Evolutionary conservation across 2,797 vertebrate genomes (phyloP), one percentile per base, ranked within the genome.

Genomic region (Sebastes oblongus): DNA sequence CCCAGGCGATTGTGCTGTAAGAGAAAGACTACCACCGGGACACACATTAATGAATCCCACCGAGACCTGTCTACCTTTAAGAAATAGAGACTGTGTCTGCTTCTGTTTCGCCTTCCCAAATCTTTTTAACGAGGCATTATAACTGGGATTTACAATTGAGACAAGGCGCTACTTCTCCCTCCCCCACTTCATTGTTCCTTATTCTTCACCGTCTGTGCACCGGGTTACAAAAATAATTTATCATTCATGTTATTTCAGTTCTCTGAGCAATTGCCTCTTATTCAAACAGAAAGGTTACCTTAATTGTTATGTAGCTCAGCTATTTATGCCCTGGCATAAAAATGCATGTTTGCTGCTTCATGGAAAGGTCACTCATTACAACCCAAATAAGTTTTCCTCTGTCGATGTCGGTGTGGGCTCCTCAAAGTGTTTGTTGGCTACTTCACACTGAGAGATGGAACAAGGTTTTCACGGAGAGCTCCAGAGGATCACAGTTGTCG

Each of bases 1-100:
- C 96, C 95, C 96, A 95, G 96, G 96, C 95, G 94, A 97, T 97
- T 96, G 96, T 96, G 95, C 96, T 95, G 95, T 96, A 94, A 94
- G 94, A 96, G 96, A 95, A 96, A 96, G 96, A 96, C 96, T 96
- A 97, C 97, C 96, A 94, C 92, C 83, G 95, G 97, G 96, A 97
- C 95, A 93, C 95, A 94, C 96, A 97, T 97, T 99, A 99, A 98
- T 99, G 98, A 99, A 99, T 98, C 97, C 98, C 98, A 96, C 88
- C 79, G 98, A 98, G 98, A 97, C 97, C 92, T 95, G 92, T 94
- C 93, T 95, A 96, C 96, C 96, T 96, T 95, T 94, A 95, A 95
- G 95, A 95, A 94, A 94, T 91, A 93, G 89, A 93, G 90, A 88
- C 85, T 93, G 95, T 96, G 95, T 95, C 95, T 96, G 93, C 96